These are phyloP conservation scores for Siniperca obscura DNA, from an alignment of 2,797 vertebrate species.

Conservation along the genomic window DNA sequence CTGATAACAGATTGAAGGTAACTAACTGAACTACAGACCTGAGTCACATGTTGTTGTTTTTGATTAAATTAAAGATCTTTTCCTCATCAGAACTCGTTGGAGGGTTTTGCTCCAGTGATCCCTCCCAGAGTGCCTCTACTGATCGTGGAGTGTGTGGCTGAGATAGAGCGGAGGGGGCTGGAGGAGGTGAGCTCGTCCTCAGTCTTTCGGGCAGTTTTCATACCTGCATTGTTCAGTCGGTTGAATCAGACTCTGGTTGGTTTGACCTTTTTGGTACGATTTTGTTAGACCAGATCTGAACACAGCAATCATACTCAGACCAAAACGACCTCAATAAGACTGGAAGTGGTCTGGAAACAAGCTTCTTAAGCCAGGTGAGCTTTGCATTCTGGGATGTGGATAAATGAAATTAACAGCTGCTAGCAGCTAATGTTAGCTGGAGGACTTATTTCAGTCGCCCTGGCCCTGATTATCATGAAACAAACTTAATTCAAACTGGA, in stretches of 20 bases:
- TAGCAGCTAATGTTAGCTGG: too few species aligned
- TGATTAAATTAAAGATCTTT: neutral
- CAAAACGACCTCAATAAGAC: too few species aligned
- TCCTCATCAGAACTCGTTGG: constrained; percentile 58
- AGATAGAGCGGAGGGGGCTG: constrained; percentile 75
- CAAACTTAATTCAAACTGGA: too few species aligned
- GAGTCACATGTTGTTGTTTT: neutral
- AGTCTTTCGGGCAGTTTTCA: neutral
- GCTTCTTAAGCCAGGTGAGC: too few species aligned
- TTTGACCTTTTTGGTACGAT: neutral
- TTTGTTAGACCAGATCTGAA: neutral
- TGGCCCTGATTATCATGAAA: too few species aligned
- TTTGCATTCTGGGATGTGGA: neutral
- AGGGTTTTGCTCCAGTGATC: constrained; percentile 51
- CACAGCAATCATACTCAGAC: neutral
- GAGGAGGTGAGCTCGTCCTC: constrained; percentile 60
- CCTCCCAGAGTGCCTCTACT: constrained; percentile 67
- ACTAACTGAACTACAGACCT: neutral
- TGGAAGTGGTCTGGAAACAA: neutral
- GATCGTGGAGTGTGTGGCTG: constrained; percentile 67
- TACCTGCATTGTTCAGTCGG: neutral
- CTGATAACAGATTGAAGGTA: too few species aligned
- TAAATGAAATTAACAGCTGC: too few species aligned
- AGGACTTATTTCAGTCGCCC: too few species aligned
- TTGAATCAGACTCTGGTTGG: neutral